These are phyloP conservation scores for Cephus cinctus DNA, from an alignment of 1,140 invertebrate genomes.

Conservation along the genomic window DNA sequence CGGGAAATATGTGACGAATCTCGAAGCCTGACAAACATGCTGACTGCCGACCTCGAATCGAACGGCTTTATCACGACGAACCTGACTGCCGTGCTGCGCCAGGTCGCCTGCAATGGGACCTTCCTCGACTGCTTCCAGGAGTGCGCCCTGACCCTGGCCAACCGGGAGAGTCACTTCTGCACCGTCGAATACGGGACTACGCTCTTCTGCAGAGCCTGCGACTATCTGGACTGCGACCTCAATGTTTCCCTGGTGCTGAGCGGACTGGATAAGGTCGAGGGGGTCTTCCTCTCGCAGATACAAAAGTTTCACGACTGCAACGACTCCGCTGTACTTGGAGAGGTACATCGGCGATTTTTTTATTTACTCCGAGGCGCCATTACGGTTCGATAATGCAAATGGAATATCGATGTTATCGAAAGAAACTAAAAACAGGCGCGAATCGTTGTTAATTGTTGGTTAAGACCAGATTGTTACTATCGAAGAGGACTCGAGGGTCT, in stretches of 20 bases:
- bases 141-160: constrained; percentile 8
- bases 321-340: constrained; percentile 20
- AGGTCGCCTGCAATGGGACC: constrained; percentile 32
- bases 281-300: constrained; percentile 35
- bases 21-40: too few species aligned
- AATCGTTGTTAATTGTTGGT: background rate
- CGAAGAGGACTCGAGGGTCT: too few species aligned
- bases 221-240: constrained; percentile 28
- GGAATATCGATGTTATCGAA: too few species aligned
- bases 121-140: constrained; percentile 18
- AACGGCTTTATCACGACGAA: too few species aligned
- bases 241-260: constrained; percentile 36
- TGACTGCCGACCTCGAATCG: too few species aligned
- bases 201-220: constrained; percentile 33
- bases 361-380: too few species aligned
- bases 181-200: constrained; percentile 16
- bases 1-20: too few species aligned
- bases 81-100: constrained; percentile 31
- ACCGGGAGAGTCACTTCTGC: constrained; percentile 36
- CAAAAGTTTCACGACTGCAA: constrained; percentile 30
- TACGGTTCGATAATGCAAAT: too few species aligned
- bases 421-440: background rate
- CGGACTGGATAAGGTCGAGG: constrained; percentile 34
- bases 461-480: background rate
- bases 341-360: constrained; percentile 12